Base-by-base conservation (phyloP, 2,888 invertebrate species). In the Drosophila nr. fundita region DNA sequence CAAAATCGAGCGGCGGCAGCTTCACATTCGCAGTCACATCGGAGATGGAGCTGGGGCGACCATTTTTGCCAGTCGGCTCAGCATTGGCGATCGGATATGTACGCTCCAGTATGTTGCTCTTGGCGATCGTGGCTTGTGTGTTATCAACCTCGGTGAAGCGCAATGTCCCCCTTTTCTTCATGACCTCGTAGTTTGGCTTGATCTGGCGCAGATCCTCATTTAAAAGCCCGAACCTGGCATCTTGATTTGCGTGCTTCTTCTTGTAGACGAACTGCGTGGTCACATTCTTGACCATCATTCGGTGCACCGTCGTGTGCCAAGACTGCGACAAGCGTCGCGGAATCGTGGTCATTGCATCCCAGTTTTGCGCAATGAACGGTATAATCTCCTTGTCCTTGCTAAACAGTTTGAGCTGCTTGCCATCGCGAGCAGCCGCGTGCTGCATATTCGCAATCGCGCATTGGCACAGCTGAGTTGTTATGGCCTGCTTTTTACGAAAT, bases 331-430 rank as follows among this genome's bases (percentile, higher is more conserved):
- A 95, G 85, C 98, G 95, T 78, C 99, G 94, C 0, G 98, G 97
- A 95, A 98, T 97, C 3, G 99, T 98, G 0, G 99, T 99, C 95
- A 99, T 96, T 63, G 97, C 96, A 92, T 99, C 99, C 99, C 99
- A 99, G 91, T 99, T 97, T 87, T 97, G 96, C 91, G 99, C 99
- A 84, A 99, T 98, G 90, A 97, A 99, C 0, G 99, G 99, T 89
- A 99, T 98, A 63, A 99, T 98, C 78, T 99, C 98, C 87, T 96
- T 95, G 82, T 99, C 98, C 92, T 98, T 98, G 80, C 97, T 97
- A 92, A 99, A 99, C 85, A 97, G 94, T 18, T 93, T 93, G 78
- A 95, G 95, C 0, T 61, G 63, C 68, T 94, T 95, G 42, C 96
- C 96, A 59, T 97, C 97, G 88, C 97, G 97, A 0, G 94, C 92